Evolutionary conservation across 2,888 invertebrate genomes (phyloP).

Genomic region (Vannuccia rotundouncinata): DNA sequence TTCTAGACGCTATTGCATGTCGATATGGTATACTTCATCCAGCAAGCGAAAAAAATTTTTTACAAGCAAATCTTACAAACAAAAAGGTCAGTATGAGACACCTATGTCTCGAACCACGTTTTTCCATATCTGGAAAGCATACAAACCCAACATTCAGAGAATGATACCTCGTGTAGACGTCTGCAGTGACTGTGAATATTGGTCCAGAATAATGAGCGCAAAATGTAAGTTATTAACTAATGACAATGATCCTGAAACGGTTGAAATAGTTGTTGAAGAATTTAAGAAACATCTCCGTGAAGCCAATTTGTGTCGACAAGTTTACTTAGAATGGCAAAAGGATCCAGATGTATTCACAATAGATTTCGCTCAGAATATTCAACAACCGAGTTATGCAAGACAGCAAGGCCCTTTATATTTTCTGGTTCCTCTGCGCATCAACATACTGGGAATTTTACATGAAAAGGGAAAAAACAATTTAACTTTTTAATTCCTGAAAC

Average conservation of each 20-base stretch:
- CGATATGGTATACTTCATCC: conserved; percentile 23
- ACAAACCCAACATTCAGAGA: not conserved
- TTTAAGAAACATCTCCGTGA: not conserved
- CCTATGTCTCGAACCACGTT: not conserved
- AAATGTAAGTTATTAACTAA: not conserved
- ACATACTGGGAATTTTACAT: conserved; percentile 5
- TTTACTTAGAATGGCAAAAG: not conserved
- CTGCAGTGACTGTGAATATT: conserved; percentile 12
- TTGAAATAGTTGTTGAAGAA: not conserved
- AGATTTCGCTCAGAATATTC: conserved; percentile 9
- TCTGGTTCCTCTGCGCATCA: not conserved
- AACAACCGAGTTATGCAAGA: conserved; percentile 14
- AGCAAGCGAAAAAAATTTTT: not conserved
- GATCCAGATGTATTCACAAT: not conserved
- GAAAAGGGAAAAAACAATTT: conserved; percentile 7
- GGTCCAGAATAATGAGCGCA: conserved; percentile 9
- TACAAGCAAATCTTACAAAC: conserved; percentile 6
- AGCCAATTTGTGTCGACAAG: conserved; percentile 9
- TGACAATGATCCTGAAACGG: not conserved
- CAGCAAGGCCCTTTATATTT: conserved; percentile 7
- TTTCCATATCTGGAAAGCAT: too few species aligned
- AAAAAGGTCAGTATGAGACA: not conserved
- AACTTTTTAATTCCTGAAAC: conserved; percentile 13
- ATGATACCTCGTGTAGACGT: conserved; percentile 9
- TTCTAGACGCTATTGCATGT: conserved; percentile 14